Conservation (phyloP, 2,113 vertebrate species). For the Gila orcuttii region DNA sequence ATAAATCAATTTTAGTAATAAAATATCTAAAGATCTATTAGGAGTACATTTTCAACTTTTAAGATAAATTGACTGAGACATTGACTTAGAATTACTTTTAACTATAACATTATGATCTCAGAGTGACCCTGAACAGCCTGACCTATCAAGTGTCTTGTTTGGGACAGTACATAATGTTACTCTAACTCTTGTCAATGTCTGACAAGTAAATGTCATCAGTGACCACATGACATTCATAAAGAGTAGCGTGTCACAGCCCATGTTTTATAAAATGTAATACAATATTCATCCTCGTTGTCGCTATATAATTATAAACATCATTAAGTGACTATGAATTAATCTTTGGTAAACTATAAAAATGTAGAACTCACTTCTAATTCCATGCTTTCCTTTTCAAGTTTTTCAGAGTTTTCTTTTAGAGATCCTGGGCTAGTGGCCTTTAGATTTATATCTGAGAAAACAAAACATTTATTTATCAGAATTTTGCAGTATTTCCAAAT, state of each 20-base stretch:
- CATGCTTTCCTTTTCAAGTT: constrained; percentile 8
- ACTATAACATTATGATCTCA: neutral
- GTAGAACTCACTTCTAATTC: constrained; percentile 29
- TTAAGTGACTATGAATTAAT: neutral
- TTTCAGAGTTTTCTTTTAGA: constrained; percentile 3
- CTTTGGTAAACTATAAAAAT: neutral
- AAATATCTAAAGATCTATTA: neutral
- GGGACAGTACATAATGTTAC: constrained; percentile 25
- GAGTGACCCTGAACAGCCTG: neutral
- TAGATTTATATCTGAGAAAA: constrained; percentile 30
- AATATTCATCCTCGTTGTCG: neutral
- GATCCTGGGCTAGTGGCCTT: neutral
- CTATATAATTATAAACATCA: neutral
- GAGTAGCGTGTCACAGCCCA: constrained; percentile 27
- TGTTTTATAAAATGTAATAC: neutral
- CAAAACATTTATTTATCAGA: neutral
- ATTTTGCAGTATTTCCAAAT: neutral
- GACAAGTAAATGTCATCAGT: neutral
- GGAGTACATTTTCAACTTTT: neutral
- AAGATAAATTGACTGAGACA: neutral
- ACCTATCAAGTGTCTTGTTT: constrained; percentile 38
- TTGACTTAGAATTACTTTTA: neutral
- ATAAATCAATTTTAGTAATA: neutral
- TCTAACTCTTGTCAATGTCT: constrained; percentile 24
- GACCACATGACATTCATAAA: constrained; percentile 35